Base-by-base conservation (phyloP, 64 coral and sea anemone genomes). In the Porites australiensis region DNA sequence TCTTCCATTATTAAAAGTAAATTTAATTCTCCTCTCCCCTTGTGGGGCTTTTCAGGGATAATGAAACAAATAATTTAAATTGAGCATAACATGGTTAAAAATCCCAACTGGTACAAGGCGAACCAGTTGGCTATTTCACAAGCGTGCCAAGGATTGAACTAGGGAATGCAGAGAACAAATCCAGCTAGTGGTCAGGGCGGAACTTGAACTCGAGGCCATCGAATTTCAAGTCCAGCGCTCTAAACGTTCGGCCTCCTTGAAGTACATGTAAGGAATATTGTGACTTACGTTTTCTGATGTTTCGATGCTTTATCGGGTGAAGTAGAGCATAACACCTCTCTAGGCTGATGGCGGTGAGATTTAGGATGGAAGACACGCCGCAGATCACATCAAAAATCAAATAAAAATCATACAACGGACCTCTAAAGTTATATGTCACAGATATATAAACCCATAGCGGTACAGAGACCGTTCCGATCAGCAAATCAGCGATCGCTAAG, bases 311-410 rank as follows among this genome's bases (percentile, higher is more conserved):
- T 67, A 96, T 91, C 4, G 95, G 95, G 37, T 86, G 78, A 45
- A 96, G 47, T 9, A 96, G 58, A 6, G 95, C 95, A 22, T 96
- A 96, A 16, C 87, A 87, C 48, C 95, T 87, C 48, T 96, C 95
- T 50, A 96, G 16, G 47, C 95, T 96, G 43, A 96, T 96, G 85
- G 82, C 87, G 2, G 95, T 96, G n/a, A 96, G 79, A 20, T 96
- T 96, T 0, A 96, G 76, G 18, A 96, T 96, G 16, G 95, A 93
- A 3, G 95, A 96, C 3, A 86, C 92, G 5, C 95, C 95, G 57
- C 90, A 88, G 6, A 96, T 85, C 23, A 94, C 16, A 59, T 96
- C 95, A n/a, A 96, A 94, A 4, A 84, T 64, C 5, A 21, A 8
- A 72, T 91, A 92, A 75, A 87, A 96, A 13, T 10, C 44, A 13